These are phyloP conservation scores for Epinotia demarniana DNA, from an alignment of 2,888 invertebrate genomes.

Conservation along the genomic window DNA sequence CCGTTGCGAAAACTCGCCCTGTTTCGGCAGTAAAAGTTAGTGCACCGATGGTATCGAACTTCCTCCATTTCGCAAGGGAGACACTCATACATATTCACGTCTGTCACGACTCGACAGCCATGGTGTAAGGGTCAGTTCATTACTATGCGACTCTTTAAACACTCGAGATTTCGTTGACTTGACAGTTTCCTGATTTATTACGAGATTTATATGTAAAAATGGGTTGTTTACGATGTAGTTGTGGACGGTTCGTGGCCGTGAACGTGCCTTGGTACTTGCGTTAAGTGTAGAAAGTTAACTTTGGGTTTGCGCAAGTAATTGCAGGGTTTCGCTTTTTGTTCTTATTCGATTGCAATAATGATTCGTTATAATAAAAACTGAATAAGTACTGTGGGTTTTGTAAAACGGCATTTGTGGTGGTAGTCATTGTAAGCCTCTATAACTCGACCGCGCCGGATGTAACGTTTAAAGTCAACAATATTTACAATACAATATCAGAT, in stretches of 20 bases:
- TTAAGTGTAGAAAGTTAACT: conserved; percentile 24
- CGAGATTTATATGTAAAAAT: conserved; percentile 37
- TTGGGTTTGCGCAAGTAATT: conserved; percentile 27
- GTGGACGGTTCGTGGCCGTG: conserved; percentile 22
- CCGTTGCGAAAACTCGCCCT: conserved; percentile 43
- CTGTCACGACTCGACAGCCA: conserved; percentile 50
- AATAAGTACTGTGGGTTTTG: background rate
- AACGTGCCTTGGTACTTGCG: conserved; percentile 13
- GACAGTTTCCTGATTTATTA: conserved; percentile 40
- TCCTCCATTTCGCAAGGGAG: conserved; percentile 47
- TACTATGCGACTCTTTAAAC: conserved; percentile 53
- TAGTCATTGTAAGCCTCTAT: background rate
- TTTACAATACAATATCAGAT: background rate
- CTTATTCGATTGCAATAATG: conserved; percentile 4
- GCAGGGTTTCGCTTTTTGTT: conserved; percentile 17
- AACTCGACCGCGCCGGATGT: background rate
- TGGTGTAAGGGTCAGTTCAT: conserved; percentile 56
- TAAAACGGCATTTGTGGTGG: background rate
- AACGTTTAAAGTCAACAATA: background rate
- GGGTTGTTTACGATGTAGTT: conserved; percentile 30
- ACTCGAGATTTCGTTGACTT: conserved; percentile 39
- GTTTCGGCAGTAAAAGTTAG: conserved; percentile 48
- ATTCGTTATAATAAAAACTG: background rate
- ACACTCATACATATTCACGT: conserved; percentile 50
- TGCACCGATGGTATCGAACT: conserved; percentile 45